Conservation (phyloP, 2,888 invertebrate species). For the Brachyptera risi region DNA sequence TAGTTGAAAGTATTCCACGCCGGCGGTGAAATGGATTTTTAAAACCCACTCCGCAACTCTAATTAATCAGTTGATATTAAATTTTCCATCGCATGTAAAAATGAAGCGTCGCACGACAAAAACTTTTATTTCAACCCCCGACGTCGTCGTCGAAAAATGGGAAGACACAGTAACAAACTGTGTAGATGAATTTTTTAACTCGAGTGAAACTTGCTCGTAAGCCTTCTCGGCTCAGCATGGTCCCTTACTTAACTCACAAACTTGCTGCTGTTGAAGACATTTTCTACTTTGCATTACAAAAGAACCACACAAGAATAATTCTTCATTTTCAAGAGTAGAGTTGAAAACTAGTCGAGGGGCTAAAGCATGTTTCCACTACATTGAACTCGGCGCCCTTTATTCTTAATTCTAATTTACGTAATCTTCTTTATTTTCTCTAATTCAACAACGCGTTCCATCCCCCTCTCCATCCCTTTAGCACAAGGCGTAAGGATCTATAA, state of each 20-base stretch:
- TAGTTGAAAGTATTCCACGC: background rate
- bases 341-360: constrained; percentile 13
- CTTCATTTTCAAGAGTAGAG: constrained; percentile 20
- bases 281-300: constrained; percentile 23
- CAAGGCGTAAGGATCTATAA: too few relatives aligned
- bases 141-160: background rate
- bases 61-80: constrained; percentile 6
- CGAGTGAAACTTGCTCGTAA: background rate
- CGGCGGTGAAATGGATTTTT: too few relatives aligned
- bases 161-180: constrained; percentile 1
- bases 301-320: constrained; percentile 23
- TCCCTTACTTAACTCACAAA: constrained; percentile 17
- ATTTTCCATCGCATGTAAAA: background rate
- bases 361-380: constrained; percentile 20
- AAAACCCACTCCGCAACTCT: too few relatives aligned
- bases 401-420: constrained; percentile 9
- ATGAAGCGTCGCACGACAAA: background rate
- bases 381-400: background rate
- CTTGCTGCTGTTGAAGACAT: constrained; percentile 13
- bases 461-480: too few relatives aligned
- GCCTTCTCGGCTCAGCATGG: background rate
- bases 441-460: too few relatives aligned
- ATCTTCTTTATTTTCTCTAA: constrained; percentile 4
- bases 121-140: background rate
- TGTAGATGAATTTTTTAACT: background rate